A percentile compares a stretch with the other conserved stretches of the same genome.
Evolutionary conservation across 2,888 invertebrate species (phyloP).

Genomic region (Cylindroiulus punctatus): DNA sequence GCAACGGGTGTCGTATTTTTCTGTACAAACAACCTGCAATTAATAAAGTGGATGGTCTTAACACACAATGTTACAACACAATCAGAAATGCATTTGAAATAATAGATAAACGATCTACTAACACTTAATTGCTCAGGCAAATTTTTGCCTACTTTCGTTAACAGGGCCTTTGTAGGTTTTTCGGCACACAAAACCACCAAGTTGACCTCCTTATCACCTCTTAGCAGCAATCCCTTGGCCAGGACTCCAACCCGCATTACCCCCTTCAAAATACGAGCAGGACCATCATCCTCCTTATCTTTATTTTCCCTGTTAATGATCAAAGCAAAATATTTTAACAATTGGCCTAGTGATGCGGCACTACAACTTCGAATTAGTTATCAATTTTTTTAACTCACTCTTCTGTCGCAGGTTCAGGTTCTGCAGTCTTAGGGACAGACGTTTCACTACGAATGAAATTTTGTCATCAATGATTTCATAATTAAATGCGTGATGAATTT

Average conservation of each 20-base stretch:
- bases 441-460: not conserved
- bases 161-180: constrained; percentile 85
- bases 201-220: constrained; percentile 88
- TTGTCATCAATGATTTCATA: not conserved
- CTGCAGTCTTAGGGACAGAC: not conserved
- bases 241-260: constrained; percentile 96
- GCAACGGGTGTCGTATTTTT: constrained; percentile 84
- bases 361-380: not conserved
- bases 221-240: constrained; percentile 87
- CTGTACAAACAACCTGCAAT: constrained; percentile 68
- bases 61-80: not conserved
- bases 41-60: not conserved
- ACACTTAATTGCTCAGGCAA: constrained; percentile 82
- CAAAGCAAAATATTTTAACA: not conserved
- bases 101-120: constrained; percentile 57
- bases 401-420: not conserved
- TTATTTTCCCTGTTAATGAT: not conserved
- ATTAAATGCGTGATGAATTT: not conserved
- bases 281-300: constrained; percentile 66
- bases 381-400: constrained; percentile 35
- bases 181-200: constrained; percentile 94
- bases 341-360: not conserved
- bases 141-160: constrained; percentile 86
- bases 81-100: not conserved
- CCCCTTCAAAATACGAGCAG: constrained; percentile 84